Conservation (phyloP, 2,113 vertebrate species). For the Tricholaema leucomelas region DNA sequence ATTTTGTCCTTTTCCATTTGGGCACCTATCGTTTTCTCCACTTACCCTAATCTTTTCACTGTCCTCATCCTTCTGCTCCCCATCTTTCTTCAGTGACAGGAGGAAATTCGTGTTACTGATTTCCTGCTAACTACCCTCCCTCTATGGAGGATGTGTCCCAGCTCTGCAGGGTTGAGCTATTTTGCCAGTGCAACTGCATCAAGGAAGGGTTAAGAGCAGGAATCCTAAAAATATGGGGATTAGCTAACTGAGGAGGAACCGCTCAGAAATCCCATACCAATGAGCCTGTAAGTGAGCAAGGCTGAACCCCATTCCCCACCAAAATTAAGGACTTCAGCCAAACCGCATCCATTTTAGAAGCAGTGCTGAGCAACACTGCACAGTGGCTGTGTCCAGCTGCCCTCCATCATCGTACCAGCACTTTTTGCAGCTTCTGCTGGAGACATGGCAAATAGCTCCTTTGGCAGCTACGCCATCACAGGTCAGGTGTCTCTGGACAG, state of each 20-base stretch:
- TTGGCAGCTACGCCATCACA: background rate
- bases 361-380: background rate
- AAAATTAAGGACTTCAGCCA: background rate
- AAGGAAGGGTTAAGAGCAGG: background rate
- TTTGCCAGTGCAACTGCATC: background rate
- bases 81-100: background rate
- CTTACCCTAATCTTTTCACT: background rate
- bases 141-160: background rate
- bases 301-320: background rate
- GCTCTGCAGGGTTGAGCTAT: background rate
- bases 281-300: background rate
- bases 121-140: background rate
- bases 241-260: background rate
- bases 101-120: background rate
- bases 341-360: background rate
- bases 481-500: background rate
- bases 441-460: background rate
- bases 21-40: conserved; percentile 32
- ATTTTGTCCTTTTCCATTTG: conserved; percentile 66
- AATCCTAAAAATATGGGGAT: background rate
- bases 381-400: background rate
- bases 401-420: background rate
- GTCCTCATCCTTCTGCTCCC: background rate
- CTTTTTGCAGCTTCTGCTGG: background rate
- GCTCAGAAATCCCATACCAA: background rate